These are phyloP conservation scores for Carabus problematicus DNA, from an alignment of 2,888 invertebrate genomes.

Conservation along the genomic window DNA sequence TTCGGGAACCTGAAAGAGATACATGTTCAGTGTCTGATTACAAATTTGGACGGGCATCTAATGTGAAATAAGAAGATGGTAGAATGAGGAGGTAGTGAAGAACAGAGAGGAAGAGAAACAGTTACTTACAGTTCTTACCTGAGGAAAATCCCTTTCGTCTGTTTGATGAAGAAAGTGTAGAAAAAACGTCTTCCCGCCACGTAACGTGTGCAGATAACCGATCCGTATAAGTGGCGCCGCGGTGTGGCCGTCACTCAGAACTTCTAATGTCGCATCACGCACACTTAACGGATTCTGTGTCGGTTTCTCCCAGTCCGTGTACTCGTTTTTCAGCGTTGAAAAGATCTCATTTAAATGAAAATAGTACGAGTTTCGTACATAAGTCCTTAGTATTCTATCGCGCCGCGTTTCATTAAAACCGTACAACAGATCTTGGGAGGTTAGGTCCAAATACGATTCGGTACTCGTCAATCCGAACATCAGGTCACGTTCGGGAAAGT, in stretches of 20 bases:
- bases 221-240: constrained; percentile 84
- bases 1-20: too few species aligned
- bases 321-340: constrained; percentile 91
- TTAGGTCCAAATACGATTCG: constrained; percentile 83
- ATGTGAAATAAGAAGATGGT: too few species aligned
- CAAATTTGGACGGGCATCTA: too few species aligned
- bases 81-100: too few species aligned
- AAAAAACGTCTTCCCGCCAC: constrained; percentile 84
- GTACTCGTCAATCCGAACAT: constrained; percentile 84
- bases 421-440: constrained; percentile 85
- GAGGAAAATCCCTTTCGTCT: constrained; percentile 79
- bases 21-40: too few species aligned
- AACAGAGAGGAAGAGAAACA: too few species aligned
- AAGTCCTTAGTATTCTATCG: constrained; percentile 86
- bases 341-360: constrained; percentile 95
- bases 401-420: constrained; percentile 90
- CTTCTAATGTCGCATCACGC: constrained; percentile 83
- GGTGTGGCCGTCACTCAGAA: constrained; percentile 91
- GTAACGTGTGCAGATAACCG: constrained; percentile 79
- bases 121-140: constrained; percentile 61
- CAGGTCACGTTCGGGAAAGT: constrained; percentile 82
- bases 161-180: constrained; percentile 89
- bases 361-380: constrained; percentile 92
- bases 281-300: constrained; percentile 86
- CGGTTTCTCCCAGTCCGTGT: constrained; percentile 94